These are phyloP conservation scores for Lepus europaeus DNA, from an alignment of 2,113 vertebrate genomes.

Conservation along the genomic window DNA sequence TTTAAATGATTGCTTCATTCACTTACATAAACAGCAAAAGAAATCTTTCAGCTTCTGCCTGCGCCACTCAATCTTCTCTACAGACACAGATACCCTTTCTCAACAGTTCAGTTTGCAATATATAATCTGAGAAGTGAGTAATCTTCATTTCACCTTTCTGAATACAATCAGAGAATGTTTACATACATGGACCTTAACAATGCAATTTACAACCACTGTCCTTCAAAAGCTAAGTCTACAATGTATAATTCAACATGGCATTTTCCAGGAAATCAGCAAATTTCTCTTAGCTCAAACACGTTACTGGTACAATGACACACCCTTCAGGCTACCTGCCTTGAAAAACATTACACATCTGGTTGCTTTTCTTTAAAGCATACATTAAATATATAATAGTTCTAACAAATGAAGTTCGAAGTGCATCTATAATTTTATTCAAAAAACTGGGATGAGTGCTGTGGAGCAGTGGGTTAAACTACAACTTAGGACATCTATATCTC, in stretches of 20 bases:
- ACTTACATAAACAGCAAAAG: neutral
- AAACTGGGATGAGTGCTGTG: neutral
- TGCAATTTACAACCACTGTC: conserved; percentile 41
- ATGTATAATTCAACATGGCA: conserved; percentile 58
- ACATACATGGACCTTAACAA: neutral
- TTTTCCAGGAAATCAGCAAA: conserved; percentile 52
- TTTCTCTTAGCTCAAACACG: conserved; percentile 6
- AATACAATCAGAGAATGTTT: neutral
- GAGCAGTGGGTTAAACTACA: no score
- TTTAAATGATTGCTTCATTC: neutral
- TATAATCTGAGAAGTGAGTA: conserved; percentile 3
- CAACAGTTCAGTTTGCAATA: neutral
- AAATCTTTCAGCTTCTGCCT: conserved; percentile 12
- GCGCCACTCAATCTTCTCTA: neutral
- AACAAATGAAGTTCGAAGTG: neutral
- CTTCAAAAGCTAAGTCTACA: conserved; percentile 36
- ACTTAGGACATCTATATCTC: no score
- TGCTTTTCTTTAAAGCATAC: neutral
- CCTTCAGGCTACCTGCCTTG: neutral
- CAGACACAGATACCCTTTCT: neutral
- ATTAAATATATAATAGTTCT: neutral
- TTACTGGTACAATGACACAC: neutral
- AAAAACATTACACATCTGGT: conserved; percentile 25
- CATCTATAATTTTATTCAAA: neutral
- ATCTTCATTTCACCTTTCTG: conserved; percentile 27